phyloP scores from a whole-genome alignment of 2,797 vertebrate genomes.

The Mareca strepera region DNA sequence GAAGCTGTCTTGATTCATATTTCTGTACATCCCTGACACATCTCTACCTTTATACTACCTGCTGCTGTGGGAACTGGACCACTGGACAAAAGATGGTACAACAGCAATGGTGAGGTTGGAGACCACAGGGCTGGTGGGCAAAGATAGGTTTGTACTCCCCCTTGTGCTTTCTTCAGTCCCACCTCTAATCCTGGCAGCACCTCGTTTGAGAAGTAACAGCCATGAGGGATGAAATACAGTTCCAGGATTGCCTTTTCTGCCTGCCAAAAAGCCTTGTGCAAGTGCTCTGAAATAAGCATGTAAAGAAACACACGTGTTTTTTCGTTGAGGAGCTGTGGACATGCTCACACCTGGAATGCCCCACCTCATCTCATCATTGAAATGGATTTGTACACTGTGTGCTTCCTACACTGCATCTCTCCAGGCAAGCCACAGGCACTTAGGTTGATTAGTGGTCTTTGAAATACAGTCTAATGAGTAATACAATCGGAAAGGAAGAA shows the following conservation, averaged over 20 bases:
- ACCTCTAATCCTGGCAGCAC: not conserved
- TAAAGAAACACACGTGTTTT: not conserved
- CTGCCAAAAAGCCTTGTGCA: not conserved
- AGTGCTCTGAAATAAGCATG: not conserved
- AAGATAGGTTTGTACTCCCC: not conserved
- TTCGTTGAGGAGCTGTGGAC: not conserved
- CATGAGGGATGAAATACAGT: not conserved
- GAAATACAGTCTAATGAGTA: not conserved
- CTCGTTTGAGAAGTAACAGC: conserved; percentile 3
- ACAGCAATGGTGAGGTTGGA: not conserved
- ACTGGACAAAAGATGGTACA: not conserved
- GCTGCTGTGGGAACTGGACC: not conserved
- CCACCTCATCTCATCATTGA: not conserved
- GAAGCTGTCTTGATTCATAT: not conserved
- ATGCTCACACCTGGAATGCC: not conserved
- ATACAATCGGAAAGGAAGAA: not conserved
- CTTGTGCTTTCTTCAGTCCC: not conserved
- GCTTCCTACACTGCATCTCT: not conserved
- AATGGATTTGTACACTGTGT: not conserved
- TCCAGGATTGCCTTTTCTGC: not conserved
- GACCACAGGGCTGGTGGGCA: not conserved
- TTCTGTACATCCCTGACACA: not conserved
- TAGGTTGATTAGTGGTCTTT: not conserved
- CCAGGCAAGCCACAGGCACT: not conserved
- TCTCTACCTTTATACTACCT: not conserved